Evolutionary conservation across 2,797 vertebrate species (phyloP).

Genomic region (Catamblyrhynchus diadema): DNA sequence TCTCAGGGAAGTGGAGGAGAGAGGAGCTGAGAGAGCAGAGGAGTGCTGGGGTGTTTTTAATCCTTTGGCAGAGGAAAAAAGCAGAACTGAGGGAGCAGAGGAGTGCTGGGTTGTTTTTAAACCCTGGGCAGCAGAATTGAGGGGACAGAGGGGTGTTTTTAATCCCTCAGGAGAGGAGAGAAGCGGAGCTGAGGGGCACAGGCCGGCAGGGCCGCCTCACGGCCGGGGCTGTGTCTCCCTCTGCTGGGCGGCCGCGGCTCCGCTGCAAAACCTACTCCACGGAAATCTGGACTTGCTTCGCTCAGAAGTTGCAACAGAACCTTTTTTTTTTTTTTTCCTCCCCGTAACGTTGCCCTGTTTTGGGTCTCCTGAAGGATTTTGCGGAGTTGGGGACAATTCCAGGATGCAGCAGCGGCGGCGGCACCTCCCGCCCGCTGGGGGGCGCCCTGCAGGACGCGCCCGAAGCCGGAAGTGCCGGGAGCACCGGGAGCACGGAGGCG

Average conservation of each 20-base stretch:
- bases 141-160: too few relatives aligned
- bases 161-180: too few relatives aligned
- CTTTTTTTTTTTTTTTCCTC: not conserved
- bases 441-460: not conserved
- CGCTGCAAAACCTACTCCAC: rapidly evolving
- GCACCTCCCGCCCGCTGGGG: not conserved
- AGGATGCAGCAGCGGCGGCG: rapidly evolving
- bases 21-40: too few relatives aligned
- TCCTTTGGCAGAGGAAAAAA: too few relatives aligned
- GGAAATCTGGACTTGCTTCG: not conserved
- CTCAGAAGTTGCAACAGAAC: not conserved
- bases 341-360: not conserved
- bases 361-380: not conserved
- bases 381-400: not conserved
- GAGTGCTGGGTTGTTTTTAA: too few relatives aligned
- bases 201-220: not conserved
- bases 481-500: not conserved
- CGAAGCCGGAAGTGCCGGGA: not conserved
- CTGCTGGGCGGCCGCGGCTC: not conserved
- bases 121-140: too few relatives aligned
- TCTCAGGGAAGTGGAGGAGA: too few relatives aligned
- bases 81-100: too few relatives aligned
- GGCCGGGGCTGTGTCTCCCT: not conserved
- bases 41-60: too few relatives aligned
- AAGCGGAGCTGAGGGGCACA: not conserved